Evolutionary conservation across 2,113 vertebrate genomes (phyloP).

Genomic region (Steatornis caripensis): DNA sequence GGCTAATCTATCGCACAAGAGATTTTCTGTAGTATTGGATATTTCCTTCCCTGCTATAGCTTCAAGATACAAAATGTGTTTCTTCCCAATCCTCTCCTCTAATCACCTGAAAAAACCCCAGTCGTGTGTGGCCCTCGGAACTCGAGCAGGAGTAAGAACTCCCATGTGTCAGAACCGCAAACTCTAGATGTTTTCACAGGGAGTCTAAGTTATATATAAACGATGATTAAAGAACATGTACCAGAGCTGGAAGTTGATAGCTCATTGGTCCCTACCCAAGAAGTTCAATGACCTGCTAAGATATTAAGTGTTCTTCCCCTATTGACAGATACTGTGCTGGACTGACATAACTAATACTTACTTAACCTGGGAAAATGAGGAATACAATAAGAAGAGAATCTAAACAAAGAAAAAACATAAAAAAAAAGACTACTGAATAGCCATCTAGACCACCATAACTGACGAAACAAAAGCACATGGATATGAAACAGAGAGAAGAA

Average conservation of each 20-base stretch:
- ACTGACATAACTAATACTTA: background rate
- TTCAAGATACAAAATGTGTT: background rate
- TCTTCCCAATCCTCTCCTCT: background rate
- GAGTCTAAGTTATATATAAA: slow-evolving; percentile 18
- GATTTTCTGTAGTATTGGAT: background rate
- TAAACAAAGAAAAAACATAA: background rate
- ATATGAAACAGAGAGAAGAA: background rate
- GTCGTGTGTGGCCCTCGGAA: background rate
- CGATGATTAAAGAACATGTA: background rate
- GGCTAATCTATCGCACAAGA: background rate
- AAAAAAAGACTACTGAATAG: background rate
- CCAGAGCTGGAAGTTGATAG: background rate
- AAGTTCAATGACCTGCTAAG: background rate
- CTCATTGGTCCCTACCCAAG: background rate
- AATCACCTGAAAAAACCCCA: background rate
- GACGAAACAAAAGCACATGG: background rate
- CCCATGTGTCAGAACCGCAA: background rate
- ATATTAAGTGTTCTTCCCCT: background rate
- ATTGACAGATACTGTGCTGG: background rate
- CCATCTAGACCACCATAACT: background rate
- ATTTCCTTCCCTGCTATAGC: background rate
- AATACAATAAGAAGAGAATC: background rate
- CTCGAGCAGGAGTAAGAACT: background rate
- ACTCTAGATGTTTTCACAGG: background rate
- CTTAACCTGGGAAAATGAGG: background rate